These are phyloP conservation scores for Eupithecia subumbrata DNA, from an alignment of 2,888 invertebrate species.

Conservation along the genomic window DNA sequence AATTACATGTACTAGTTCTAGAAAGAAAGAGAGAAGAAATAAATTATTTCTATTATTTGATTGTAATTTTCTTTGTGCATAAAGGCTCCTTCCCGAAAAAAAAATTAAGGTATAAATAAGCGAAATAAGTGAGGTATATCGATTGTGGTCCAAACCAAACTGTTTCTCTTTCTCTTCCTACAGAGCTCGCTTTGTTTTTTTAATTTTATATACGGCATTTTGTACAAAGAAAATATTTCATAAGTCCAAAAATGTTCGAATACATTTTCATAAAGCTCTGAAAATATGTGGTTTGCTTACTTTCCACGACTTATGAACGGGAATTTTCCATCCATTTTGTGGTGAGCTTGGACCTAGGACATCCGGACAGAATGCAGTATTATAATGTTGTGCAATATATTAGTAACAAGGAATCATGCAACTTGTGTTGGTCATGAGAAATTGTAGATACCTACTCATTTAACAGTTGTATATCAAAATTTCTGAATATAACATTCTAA, in stretches of 20 bases:
- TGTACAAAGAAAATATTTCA: neutral
- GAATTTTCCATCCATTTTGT: constrained; percentile 36
- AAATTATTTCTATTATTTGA: too few relatives aligned
- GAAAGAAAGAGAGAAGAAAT: too few relatives aligned
- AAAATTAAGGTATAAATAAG: too few relatives aligned
- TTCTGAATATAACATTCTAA: too few relatives aligned
- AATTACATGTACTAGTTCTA: too few relatives aligned
- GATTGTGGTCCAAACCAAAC: too few relatives aligned
- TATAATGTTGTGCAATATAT: constrained; percentile 4
- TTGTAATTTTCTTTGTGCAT: too few relatives aligned
- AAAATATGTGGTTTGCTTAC: constrained; percentile 16
- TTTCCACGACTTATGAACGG: constrained; percentile 28
- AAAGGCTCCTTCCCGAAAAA: too few relatives aligned
- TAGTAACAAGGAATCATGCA: neutral
- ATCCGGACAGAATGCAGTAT: constrained; percentile 28
- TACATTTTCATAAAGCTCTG: neutral
- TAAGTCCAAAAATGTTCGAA: neutral
- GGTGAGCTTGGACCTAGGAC: constrained; percentile 24
- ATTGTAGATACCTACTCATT: neutral
- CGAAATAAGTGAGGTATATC: too few relatives aligned
- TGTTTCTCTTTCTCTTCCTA: too few relatives aligned
- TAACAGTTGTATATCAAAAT: neutral
- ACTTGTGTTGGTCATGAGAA: neutral
- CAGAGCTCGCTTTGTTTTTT: neutral
- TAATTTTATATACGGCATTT: neutral